These are phyloP conservation scores for Belonocnema kinseyi DNA, from an alignment of 1,140 invertebrate genomes.

Conservation along the genomic window DNA sequence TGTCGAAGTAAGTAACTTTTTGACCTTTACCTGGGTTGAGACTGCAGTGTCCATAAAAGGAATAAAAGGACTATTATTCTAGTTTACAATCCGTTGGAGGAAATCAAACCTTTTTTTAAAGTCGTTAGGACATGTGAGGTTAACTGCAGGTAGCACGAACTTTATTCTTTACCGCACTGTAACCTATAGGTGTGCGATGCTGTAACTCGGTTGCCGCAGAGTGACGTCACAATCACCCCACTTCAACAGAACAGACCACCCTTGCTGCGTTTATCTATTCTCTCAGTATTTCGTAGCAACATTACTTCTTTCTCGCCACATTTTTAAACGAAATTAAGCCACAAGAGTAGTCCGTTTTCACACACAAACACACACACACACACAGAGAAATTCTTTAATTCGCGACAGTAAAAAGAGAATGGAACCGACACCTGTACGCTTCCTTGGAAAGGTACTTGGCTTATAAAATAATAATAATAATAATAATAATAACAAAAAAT, in stretches of 20 bases:
- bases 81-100: not conserved
- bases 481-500: too few species aligned
- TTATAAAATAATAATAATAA: too few species aligned
- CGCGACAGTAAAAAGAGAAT: too few species aligned
- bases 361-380: too few species aligned
- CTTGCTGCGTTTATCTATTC: slow-evolving; percentile 24
- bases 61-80: not conserved
- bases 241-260: slow-evolving; percentile 36
- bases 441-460: too few species aligned
- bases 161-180: slow-evolving; percentile 52
- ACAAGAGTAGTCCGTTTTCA: too few species aligned
- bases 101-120: slow-evolving; percentile 15
- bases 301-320: not conserved
- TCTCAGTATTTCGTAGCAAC: slow-evolving; percentile 33
- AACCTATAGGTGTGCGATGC: slow-evolving; percentile 44
- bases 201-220: slow-evolving; percentile 62
- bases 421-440: too few species aligned
- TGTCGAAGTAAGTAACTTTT: too few species aligned
- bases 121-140: slow-evolving; percentile 33
- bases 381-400: too few species aligned
- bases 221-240: slow-evolving; percentile 60
- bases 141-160: slow-evolving; percentile 21
- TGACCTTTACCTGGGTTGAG: too few species aligned
- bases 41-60: not conserved
- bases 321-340: not conserved